These are phyloP conservation scores for Panagrolaimus sp. DNA, from an alignment of 1,140 invertebrate species.

Conservation along the genomic window DNA sequence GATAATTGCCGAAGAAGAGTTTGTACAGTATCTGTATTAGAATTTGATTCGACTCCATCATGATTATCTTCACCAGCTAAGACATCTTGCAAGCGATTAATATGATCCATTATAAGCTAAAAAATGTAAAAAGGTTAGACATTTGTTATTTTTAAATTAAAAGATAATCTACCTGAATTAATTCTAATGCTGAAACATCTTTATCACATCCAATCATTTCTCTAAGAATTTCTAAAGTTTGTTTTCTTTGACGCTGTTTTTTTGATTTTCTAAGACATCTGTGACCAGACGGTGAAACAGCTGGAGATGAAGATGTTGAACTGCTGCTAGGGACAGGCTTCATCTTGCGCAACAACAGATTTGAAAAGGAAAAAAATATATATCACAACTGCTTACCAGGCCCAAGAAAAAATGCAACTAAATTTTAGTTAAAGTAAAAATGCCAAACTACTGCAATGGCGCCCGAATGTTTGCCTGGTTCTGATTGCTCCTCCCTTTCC, in stretches of 20 bases:
- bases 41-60: neutral
- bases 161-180: neutral
- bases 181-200: neutral
- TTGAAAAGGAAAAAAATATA: neutral
- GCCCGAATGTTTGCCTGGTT: no score
- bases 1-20: neutral
- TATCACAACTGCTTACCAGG: neutral
- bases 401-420: slow-evolving; percentile 5
- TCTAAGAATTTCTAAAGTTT: neutral
- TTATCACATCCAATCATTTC: slow-evolving; percentile 9
- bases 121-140: neutral
- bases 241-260: slow-evolving; percentile 3
- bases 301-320: neutral
- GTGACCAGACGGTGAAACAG: neutral
- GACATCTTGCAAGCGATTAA: slow-evolving; percentile 7
- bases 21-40: neutral
- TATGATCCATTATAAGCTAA: slow-evolving; percentile 1
- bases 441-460: no score
- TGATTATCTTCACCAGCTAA: slow-evolving; percentile 2
- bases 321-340: neutral
- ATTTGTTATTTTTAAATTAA: neutral
- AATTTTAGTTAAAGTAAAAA: neutral
- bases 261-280: neutral
- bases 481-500: neutral
- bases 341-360: neutral